These are phyloP conservation scores for Lophius piscatorius DNA, from an alignment of 2,113 vertebrate genomes.

Conservation along the genomic window DNA sequence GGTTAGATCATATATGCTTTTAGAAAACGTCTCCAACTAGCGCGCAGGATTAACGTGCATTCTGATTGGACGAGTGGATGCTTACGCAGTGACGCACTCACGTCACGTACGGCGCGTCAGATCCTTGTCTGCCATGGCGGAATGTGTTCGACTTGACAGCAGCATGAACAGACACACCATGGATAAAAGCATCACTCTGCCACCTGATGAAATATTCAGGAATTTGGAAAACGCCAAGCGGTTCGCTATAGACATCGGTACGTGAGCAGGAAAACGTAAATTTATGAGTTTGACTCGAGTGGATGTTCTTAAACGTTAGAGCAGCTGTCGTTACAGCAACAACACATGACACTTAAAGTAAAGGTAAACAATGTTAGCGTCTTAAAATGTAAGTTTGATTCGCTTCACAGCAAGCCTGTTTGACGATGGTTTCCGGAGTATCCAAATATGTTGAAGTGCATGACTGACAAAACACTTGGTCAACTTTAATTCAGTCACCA, in stretches of 20 bases:
- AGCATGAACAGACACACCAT: slow-evolving; percentile 78
- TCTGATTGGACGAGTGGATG: slow-evolving; percentile 50
- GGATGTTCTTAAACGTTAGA: background rate
- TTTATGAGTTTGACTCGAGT: too few species aligned
- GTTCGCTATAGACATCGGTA: slow-evolving; percentile 98
- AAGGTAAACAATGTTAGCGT: slow-evolving; percentile 48
- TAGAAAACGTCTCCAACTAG: too few species aligned
- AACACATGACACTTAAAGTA: slow-evolving; percentile 33
- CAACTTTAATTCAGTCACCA: slow-evolving; percentile 26
- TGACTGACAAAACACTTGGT: background rate
- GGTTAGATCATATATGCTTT: too few species aligned
- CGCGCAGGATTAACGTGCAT: too few species aligned
- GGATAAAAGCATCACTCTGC: slow-evolving; percentile 96
- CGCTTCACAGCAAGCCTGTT: background rate
- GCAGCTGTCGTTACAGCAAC: slow-evolving; percentile 14
- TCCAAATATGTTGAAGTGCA: background rate
- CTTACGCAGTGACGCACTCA: background rate
- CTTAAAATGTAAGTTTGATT: too few species aligned
- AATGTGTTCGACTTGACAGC: slow-evolving; percentile 76
- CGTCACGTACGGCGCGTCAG: slow-evolving; percentile 35
- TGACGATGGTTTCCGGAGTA: background rate
- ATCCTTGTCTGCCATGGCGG: slow-evolving; percentile 79
- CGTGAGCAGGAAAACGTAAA: too few species aligned
- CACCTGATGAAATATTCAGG: slow-evolving; percentile 94
- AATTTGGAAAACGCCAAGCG: slow-evolving; percentile 96